Base-by-base conservation (phyloP, 2,113 vertebrate genomes). In the Noctilio leporinus region DNA sequence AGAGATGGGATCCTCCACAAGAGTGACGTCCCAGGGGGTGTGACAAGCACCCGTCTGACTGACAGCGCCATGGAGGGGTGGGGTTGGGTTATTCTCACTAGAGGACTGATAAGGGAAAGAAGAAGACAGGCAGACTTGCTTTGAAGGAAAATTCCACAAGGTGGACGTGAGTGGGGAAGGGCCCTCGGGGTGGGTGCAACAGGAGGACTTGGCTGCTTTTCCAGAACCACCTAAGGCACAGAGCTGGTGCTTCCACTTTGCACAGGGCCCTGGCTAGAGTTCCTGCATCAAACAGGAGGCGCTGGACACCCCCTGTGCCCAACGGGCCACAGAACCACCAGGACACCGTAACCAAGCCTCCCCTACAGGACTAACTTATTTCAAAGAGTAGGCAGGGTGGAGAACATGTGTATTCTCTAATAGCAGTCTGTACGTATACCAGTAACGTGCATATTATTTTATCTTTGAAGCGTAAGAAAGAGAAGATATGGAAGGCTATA, bases 271-370 rank as follows among this genome's bases (percentile, higher is more conserved):
- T 11, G 49, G 51, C 49, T 10, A 8, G 64, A 30, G 53, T 35
- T 38, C 11, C 9, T 12, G 24, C 5, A 43, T 12, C 28, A 14
- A 8, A 12, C 89, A 85, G 38, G 59, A 82, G 76, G 38, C 45
- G 19, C 24, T 1, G 0, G 2, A 0, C 8, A 9, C 15, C 55
- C 51, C 10, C 40, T 16, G 0, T 6, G 33, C 15, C 59, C 51
- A 88, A 26, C 2, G 35, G 38, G 81, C 26, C 45, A 3, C 11
- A 0, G 30, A 19, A n/a, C 20, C 20, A 10, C 35, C 43, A 49
- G 1, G 24, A 1, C 22, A 69, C 35, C 20, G 17, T 4, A 45
- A 55, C 62, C 15, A 59, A 40, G 49, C 59, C 28, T 51, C 38
- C 35, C 72, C 10, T 4, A 49, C 22, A 82, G 8, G n/a, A n/a